These are phyloP conservation scores for Timandra comae DNA, from an alignment of 2,888 invertebrate genomes.

Conservation along the genomic window DNA sequence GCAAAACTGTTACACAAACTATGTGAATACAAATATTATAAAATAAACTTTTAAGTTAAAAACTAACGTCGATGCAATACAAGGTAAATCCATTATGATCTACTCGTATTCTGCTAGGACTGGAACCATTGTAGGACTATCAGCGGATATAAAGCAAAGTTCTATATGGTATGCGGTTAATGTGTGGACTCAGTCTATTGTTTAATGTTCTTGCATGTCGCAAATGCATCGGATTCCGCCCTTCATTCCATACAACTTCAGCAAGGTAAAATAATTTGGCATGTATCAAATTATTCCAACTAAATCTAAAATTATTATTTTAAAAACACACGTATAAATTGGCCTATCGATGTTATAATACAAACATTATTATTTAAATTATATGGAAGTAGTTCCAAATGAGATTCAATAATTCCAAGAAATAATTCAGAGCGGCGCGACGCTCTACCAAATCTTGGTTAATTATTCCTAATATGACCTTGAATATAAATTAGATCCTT, in stretches of 20 bases:
- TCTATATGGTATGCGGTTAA: conserved; percentile 27
- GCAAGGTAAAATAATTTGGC: too few species aligned
- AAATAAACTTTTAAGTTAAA: conserved; percentile 40
- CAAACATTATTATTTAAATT: conserved; percentile 21
- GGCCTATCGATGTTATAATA: conserved; percentile 6
- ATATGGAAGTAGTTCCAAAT: conserved; percentile 24
- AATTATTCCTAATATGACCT: conserved; percentile 23
- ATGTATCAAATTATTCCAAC: too few species aligned
- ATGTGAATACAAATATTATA: conserved; percentile 39
- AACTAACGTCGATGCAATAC: conserved; percentile 50
- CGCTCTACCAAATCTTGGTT: conserved; percentile 23
- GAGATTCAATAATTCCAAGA: conserved; percentile 16
- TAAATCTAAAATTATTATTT: too few species aligned
- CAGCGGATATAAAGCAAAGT: conserved; percentile 41
- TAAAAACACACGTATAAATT: too few species aligned
- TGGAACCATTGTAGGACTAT: conserved; percentile 49
- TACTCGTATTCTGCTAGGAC: conserved; percentile 58
- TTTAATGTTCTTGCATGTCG: conserved; percentile 12
- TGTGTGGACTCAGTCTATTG: conserved; percentile 19
- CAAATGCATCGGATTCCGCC: too few species aligned
- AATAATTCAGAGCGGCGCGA: conserved; percentile 18
- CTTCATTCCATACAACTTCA: too few species aligned
- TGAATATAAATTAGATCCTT: conserved; percentile 23
- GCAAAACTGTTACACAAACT: conserved; percentile 35
- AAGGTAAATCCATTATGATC: conserved; percentile 69